These are phyloP conservation scores for Therioaphis trifolii DNA, from an alignment of 2,888 invertebrate genomes.

Conservation along the genomic window DNA sequence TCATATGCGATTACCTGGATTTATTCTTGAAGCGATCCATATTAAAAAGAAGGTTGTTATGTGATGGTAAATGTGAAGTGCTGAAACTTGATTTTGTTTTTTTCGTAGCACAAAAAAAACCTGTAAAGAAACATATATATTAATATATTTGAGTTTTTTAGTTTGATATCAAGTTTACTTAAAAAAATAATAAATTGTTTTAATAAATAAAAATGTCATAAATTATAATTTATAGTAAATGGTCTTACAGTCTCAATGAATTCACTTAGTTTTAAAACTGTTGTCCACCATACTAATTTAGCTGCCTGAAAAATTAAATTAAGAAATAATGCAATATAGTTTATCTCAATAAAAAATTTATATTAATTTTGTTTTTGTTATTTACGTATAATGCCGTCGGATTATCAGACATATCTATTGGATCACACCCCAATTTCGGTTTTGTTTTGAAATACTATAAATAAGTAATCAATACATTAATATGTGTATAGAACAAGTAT, in stretches of 20 bases:
- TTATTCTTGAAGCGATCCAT: constrained; percentile 75
- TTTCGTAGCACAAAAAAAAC: constrained; percentile 79
- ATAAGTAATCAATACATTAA: constrained; percentile 2
- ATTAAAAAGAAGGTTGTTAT: constrained; percentile 73
- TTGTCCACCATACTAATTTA: constrained; percentile 74
- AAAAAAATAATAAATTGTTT: not conserved
- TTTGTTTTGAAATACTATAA: constrained; percentile 70
- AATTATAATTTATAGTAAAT: constrained; percentile 38
- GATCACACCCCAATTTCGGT: constrained; percentile 76
- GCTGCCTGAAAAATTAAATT: constrained; percentile 68
- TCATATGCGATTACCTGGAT: constrained; percentile 73
- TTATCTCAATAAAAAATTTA: not conserved
- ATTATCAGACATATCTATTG: constrained; percentile 78
- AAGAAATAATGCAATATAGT: not conserved
- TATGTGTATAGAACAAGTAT: not conserved
- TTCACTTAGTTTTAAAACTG: constrained; percentile 76
- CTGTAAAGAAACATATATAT: constrained; percentile 61
- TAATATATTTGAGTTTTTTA: constrained; percentile 68
- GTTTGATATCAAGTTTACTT: constrained; percentile 66
- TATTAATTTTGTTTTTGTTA: not conserved
- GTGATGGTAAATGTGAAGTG: constrained; percentile 81
- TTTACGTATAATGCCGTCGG: constrained; percentile 73
- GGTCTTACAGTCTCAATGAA: constrained; percentile 74
- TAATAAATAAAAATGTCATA: constrained; percentile 57
- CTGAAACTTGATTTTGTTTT: constrained; percentile 78